These are phyloP conservation scores for Penaeus chinensis DNA, from an alignment of 1,140 invertebrate genomes.

Conservation along the genomic window DNA sequence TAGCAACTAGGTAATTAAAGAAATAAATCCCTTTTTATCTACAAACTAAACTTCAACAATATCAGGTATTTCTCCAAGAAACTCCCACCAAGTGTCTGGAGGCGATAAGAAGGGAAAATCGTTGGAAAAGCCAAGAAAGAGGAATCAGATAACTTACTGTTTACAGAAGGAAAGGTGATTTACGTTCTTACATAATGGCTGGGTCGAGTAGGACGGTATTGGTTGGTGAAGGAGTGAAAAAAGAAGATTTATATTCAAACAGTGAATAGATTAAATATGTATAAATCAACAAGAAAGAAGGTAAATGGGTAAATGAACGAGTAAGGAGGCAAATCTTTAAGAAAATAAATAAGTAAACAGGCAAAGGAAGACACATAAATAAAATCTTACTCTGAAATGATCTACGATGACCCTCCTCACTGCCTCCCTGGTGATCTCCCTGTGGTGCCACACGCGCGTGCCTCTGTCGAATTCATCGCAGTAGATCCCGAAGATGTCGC, in stretches of 20 bases:
- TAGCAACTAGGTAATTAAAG: too few relatives aligned
- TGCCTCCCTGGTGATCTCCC: constrained; percentile 56
- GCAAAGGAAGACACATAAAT: background rate
- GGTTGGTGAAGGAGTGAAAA: background rate
- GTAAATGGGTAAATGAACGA: background rate
- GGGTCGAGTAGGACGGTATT: too few relatives aligned
- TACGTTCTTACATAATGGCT: too few relatives aligned
- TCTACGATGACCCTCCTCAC: constrained; percentile 41
- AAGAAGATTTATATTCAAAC: too few relatives aligned
- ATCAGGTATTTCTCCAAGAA: too few relatives aligned
- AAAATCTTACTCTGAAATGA: constrained; percentile 45
- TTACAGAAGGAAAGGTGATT: too few relatives aligned
- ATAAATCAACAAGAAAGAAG: background rate
- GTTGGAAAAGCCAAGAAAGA: too few relatives aligned
- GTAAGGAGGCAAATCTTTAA: background rate
- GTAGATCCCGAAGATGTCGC: constrained; percentile 49
- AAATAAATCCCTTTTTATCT: too few relatives aligned
- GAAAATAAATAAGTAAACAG: background rate
- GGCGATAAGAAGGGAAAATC: too few relatives aligned
- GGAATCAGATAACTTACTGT: too few relatives aligned
- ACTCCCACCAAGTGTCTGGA: too few relatives aligned
- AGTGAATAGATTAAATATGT: background rate
- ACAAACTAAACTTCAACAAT: too few relatives aligned
- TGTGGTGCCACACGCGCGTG: constrained; percentile 54
- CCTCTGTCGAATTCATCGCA: constrained; percentile 47